A percentile compares a stretch with the other conserved stretches of the same genome.
Evolutionary conservation across 2,797 vertebrate genomes (phyloP).

Genomic region (Pampus argenteus): DNA sequence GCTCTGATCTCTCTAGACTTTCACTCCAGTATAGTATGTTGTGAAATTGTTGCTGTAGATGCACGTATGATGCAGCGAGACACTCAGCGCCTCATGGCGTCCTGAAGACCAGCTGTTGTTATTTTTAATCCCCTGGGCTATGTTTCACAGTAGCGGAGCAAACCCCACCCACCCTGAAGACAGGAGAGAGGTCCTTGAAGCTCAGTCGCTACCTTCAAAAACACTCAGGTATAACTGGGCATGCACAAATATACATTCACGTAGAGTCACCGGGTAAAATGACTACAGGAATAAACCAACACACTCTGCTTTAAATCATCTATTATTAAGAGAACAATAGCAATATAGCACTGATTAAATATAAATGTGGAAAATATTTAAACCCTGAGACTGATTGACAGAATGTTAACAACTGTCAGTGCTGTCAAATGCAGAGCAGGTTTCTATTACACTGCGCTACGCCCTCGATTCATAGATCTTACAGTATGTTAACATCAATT

Average conservation of each 20-base stretch:
- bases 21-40: constrained; percentile 28
- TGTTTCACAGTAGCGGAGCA: constrained; percentile 76
- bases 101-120: constrained; percentile 87
- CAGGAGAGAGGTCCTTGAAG: constrained; percentile 39
- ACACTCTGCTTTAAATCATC: not conserved
- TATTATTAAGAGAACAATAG: constrained; percentile 51
- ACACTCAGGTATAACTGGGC: constrained; percentile 40
- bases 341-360: constrained; percentile 58
- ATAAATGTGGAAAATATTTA: constrained; percentile 61
- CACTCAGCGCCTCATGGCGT: constrained; percentile 77
- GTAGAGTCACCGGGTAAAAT: constrained; percentile 4
- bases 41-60: constrained; percentile 44
- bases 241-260: constrained; percentile 13
- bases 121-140: constrained; percentile 87
- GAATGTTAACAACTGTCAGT: constrained; percentile 20
- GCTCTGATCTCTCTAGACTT: constrained; percentile 1
- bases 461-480: not conserved
- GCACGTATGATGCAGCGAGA: constrained; percentile 58
- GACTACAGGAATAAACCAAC: not conserved
- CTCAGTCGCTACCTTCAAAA: constrained; percentile 34
- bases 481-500: not conserved
- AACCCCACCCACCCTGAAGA: constrained; percentile 52
- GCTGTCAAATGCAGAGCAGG: not conserved
- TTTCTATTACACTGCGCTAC: constrained; percentile 10
- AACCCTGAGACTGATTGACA: constrained; percentile 27